Evolutionary conservation across 2,888 invertebrate genomes (phyloP), one percentile per base, ranked within the genome.

Genomic region (Oscheius sp.): DNA sequence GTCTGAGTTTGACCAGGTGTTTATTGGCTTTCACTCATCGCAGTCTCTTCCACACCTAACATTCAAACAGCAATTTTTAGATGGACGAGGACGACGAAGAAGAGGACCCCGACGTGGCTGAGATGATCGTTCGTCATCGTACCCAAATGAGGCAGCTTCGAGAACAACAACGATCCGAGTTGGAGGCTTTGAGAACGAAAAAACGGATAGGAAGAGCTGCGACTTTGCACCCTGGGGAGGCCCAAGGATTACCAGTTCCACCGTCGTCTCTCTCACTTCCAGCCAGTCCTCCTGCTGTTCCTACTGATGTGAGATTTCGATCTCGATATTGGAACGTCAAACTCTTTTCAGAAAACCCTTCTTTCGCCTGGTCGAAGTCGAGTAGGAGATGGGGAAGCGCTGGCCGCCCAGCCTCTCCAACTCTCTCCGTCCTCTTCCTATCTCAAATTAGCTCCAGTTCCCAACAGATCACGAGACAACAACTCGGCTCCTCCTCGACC

Each of bases 91-190:
- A 72, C 13, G 72, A 72, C 3, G 60, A 72, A 60, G 72, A 72
- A 11, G 72, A 60, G 13, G 72, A 72, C 42, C 62, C 63, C 13
- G 72, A 72, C 21, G n/a, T 72, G 32, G 29, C 11, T 2, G 63
- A 65, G 35, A 60, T 60, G 60, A 35, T 60, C 53, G 13, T 53
- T 53, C 29, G 53, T 53, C 53, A 29, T 53, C 29, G n/a, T 53
- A 53, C 29, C 51, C 79, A 82, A 65, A 77, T 79, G 68, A 76
- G 76, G 53, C 68, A 77, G 51, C 73, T 80, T 33, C 73, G 74
- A 33, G 82, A 82, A 68, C 80, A 78, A 58, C 82, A 82, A 63
- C 75, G 77, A 1, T 42, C 70, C 37, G 82, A 82, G 59, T 71
- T 82, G 47, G 80, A 82, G 37, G 72, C 68, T 10, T 73, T 79